phyloP scores from a whole-genome alignment of 2,113 vertebrate species.

The Hucho hucho region DNA sequence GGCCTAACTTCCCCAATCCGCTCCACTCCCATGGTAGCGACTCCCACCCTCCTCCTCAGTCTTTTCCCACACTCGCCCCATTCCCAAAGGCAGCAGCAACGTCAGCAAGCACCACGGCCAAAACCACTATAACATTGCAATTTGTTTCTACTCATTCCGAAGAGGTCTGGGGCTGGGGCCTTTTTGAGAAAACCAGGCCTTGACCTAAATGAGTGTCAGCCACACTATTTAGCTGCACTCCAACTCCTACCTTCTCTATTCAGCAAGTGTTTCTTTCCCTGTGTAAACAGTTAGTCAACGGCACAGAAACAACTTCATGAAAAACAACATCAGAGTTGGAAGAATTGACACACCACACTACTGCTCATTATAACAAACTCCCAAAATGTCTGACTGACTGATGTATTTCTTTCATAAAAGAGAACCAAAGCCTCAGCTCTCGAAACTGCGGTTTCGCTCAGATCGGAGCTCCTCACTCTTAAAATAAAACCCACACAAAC shows the following conservation, averaged over 20 bases:
- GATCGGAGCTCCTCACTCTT: conserved; percentile 12
- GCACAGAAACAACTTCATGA: not conserved
- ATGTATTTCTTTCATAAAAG: conserved; percentile 22
- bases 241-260: not conserved
- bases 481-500: conserved; percentile 34
- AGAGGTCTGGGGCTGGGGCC: conserved; percentile 34
- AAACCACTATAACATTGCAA: conserved; percentile 67
- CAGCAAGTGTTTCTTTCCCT: conserved; percentile 13
- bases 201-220: not conserved
- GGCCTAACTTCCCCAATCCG: conserved; percentile 44
- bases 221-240: conserved; percentile 30
- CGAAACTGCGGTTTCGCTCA: conserved; percentile 6
- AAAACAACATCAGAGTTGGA: conserved; percentile 8
- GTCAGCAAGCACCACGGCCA: conserved; percentile 64
- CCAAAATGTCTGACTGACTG: not conserved
- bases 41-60: conserved; percentile 60
- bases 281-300: not conserved
- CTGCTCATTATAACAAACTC: conserved; percentile 14
- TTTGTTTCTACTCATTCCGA: conserved; percentile 63
- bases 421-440: not conserved
- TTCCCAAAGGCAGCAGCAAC: conserved; percentile 62
- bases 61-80: conserved; percentile 73
- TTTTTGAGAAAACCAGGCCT: not conserved
- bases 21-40: conserved; percentile 58
- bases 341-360: conserved; percentile 11